Base-by-base conservation (phyloP, 2,113 vertebrate species). In the Erythrolamprus reginae region DNA sequence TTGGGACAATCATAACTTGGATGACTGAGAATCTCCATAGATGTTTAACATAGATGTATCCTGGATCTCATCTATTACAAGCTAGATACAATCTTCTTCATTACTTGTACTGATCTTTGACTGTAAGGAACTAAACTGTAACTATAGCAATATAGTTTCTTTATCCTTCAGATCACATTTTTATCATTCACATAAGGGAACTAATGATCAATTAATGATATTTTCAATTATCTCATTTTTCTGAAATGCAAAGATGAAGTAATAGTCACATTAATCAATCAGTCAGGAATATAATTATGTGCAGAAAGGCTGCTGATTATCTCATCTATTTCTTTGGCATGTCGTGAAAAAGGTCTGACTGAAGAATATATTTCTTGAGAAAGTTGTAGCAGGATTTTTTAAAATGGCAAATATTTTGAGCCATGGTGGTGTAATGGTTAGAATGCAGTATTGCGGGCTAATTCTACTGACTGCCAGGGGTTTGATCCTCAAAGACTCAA, bases 201-300 rank as follows among this genome's bases (percentile, higher is more conserved):
- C 51, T 53, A 77, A 77, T 77, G 38, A 77, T 77, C 33, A 77
- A 77, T 77, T 77, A 77, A 77, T 77, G 7, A 89, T 94, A 89
- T 96, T 95, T 95, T 90, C 92, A 58, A n/a, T 92, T 48, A 58
- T 95, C 95, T 92, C 90, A 82, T 38, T 26, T 92, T 94, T 91
- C 94, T 96, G 95, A 93, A 94, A 94, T 94, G 92, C 93, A 95
- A 96, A 96, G 95, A 96, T 95, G 94, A 95, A 94, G 93, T 89
- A 93, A 91, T 94, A 83, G 53, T 94, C 89, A 90, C 91, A 90
- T 94, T 93, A 95, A 94, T 95, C 94, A 94, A 96, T 95, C 92
- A 94, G 91, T 94, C 95, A 93, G 42, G 65, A 91, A 90, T 91
- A 92, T 91, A 92, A 94, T 96, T 93, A 95, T 96, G 94, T 93